Evolutionary conservation across 2,113 vertebrate genomes (phyloP).

Genomic region (Pangasianodon hypophthalmus): DNA sequence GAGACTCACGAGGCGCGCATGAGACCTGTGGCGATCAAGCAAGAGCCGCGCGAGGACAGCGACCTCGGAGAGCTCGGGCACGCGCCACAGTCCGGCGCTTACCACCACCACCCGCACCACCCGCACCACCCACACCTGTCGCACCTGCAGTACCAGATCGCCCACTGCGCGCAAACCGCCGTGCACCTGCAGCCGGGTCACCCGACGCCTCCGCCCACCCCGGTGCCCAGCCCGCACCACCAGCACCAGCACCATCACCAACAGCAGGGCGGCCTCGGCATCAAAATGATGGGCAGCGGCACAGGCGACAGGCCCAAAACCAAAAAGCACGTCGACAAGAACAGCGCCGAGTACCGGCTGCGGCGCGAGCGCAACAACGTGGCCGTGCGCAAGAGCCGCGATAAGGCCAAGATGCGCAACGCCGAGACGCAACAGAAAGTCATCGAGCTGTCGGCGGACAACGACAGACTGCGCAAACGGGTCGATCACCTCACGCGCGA

Average conservation of each 20-base stretch:
- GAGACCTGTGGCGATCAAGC: slow-evolving; percentile 91
- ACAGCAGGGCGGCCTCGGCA: slow-evolving; percentile 58
- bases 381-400: slow-evolving; percentile 94
- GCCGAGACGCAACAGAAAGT: slow-evolving; percentile 97
- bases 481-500: slow-evolving; percentile 95
- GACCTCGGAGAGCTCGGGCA: slow-evolving; percentile 81
- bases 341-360: slow-evolving; percentile 92
- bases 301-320: slow-evolving; percentile 74
- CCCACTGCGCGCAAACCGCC: slow-evolving; percentile 94
- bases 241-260: slow-evolving; percentile 76
- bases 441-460: slow-evolving; percentile 89
- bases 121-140: slow-evolving; percentile 76
- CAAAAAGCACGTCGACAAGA: slow-evolving; percentile 94
- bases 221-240: slow-evolving; percentile 90
- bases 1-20: slow-evolving; percentile 81
- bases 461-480: slow-evolving; percentile 91
- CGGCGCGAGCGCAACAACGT: slow-evolving; percentile 97
- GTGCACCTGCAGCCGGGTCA: slow-evolving; percentile 95
- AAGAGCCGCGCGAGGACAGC: slow-evolving; percentile 91
- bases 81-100: slow-evolving; percentile 74
- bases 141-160: slow-evolving; percentile 94
- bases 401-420: slow-evolving; percentile 97
- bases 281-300: slow-evolving; percentile 68
- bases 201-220: slow-evolving; percentile 95
- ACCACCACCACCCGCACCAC: slow-evolving; percentile 73